phyloP scores from a whole-genome alignment of 1,140 invertebrate genomes.

The Phthorimaea operculella region DNA sequence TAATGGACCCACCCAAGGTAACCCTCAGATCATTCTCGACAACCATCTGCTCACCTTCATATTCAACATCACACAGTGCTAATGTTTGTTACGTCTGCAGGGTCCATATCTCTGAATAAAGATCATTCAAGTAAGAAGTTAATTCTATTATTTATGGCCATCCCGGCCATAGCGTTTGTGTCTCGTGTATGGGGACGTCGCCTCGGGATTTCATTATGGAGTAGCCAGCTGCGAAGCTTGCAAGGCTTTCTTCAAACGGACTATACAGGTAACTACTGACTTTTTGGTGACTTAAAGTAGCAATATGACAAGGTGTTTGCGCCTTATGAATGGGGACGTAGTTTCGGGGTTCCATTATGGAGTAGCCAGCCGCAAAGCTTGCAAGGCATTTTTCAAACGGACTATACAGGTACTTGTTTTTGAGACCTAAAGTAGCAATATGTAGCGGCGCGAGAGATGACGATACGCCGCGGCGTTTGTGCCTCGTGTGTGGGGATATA shows the following conservation, averaged over 20 bases:
- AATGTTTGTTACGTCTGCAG: too few relatives aligned
- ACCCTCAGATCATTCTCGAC: too few relatives aligned
- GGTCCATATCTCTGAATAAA: too few relatives aligned
- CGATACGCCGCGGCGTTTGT: constrained; percentile 82
- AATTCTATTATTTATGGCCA: too few relatives aligned
- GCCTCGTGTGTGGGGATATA: constrained; percentile 96
- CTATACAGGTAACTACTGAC: constrained; percentile 79
- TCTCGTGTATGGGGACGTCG: constrained; percentile 96
- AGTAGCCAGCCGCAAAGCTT: constrained; percentile 98
- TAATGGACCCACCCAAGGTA: too few relatives aligned
- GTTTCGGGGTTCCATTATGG: constrained; percentile 99
- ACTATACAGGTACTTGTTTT: constrained; percentile 87
- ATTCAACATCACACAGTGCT: too few relatives aligned
- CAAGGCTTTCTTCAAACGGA: constrained; percentile 99
- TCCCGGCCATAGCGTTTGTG: constrained; percentile 88
- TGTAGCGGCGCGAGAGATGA: too few relatives aligned
- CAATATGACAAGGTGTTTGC: constrained; percentile 80
- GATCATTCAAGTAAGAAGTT: constrained; percentile 70
- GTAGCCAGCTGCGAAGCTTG: constrained; percentile 98
- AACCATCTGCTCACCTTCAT: too few relatives aligned
- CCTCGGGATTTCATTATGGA: constrained; percentile 98
- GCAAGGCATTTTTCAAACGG: constrained; percentile 98
- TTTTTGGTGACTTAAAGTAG: background rate
- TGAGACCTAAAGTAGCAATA: too few relatives aligned
- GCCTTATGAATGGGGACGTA: constrained; percentile 96